phyloP scores from a whole-genome alignment of 2,113 vertebrate species.

The Phalacrocorax brasilianus region DNA sequence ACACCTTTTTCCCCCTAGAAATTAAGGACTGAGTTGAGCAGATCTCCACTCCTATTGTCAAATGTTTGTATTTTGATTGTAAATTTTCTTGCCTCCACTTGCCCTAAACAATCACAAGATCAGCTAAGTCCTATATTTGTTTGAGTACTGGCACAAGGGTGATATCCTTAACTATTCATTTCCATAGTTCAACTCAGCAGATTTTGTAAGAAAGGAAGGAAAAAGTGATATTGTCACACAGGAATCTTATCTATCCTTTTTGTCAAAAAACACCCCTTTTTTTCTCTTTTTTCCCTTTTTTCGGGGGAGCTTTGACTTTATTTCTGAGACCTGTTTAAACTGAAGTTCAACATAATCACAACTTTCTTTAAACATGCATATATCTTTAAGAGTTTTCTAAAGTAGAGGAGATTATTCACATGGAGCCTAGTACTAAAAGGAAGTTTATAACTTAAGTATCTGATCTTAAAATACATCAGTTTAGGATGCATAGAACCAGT shows the following conservation, averaged over 20 bases:
- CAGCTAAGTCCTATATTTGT: not conserved
- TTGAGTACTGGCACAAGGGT: not conserved
- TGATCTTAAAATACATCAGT: not conserved
- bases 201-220: not conserved
- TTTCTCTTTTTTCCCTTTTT: not conserved
- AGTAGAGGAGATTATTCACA: not conserved
- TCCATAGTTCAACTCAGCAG: not conserved
- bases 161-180: not conserved
- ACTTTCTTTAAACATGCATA: not conserved
- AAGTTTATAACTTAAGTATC: not conserved
- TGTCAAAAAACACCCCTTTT: accelerated
- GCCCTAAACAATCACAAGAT: not conserved
- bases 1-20: not conserved
- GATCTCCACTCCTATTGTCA: not conserved
- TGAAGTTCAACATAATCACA: not conserved
- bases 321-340: not conserved
- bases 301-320: not conserved
- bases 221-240: not conserved
- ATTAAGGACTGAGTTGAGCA: not conserved
- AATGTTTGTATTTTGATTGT: not conserved
- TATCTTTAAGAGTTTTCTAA: not conserved
- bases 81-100: not conserved
- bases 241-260: not conserved
- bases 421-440: not conserved
- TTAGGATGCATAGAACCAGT: not conserved